Conservation (phyloP, 2,888 invertebrate species). For the Acanthacorydalis orientalis region DNA sequence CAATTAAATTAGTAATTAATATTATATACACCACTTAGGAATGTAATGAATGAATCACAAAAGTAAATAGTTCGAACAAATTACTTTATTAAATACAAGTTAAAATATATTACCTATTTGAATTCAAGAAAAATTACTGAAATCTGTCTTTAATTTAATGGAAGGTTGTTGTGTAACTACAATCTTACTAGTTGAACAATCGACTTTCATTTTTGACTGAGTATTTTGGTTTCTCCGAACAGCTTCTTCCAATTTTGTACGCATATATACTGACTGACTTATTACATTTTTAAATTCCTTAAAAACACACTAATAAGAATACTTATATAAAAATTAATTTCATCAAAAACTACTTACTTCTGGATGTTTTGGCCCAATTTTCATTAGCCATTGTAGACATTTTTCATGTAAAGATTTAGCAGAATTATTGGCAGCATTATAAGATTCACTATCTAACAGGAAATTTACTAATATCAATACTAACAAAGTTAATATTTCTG, state of each 20-base stretch:
- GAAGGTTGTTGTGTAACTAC: slow-evolving; percentile 39
- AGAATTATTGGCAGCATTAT: slow-evolving; percentile 41
- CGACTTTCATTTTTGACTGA: slow-evolving; percentile 31
- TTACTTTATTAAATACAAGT: too few relatives aligned
- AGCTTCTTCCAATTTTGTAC: slow-evolving; percentile 70
- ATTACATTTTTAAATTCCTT: slow-evolving; percentile 84
- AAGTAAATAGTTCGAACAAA: too few relatives aligned
- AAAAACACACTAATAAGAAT: slow-evolving; percentile 10
- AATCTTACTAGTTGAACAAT: slow-evolving; percentile 26
- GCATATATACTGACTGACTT: slow-evolving; percentile 64
- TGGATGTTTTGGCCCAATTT: slow-evolving; percentile 83
- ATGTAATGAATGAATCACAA: too few relatives aligned
- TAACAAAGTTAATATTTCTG: slow-evolving; percentile 74
- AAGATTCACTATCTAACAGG: slow-evolving; percentile 49
- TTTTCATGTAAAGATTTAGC: slow-evolving; percentile 67
- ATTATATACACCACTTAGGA: too few relatives aligned
- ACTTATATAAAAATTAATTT: not conserved
- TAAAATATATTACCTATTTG: too few relatives aligned
- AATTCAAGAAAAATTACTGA: slow-evolving; percentile 67
- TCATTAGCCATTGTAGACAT: slow-evolving; percentile 76
- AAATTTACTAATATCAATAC: slow-evolving; percentile 84
- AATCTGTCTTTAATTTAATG: slow-evolving; percentile 87
- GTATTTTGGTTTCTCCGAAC: slow-evolving; percentile 55
- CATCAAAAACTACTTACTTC: slow-evolving; percentile 34
- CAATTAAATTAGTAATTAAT: too few relatives aligned